phyloP scores from a whole-genome alignment of 2,888 invertebrate species.

The Apoda limacodes region DNA sequence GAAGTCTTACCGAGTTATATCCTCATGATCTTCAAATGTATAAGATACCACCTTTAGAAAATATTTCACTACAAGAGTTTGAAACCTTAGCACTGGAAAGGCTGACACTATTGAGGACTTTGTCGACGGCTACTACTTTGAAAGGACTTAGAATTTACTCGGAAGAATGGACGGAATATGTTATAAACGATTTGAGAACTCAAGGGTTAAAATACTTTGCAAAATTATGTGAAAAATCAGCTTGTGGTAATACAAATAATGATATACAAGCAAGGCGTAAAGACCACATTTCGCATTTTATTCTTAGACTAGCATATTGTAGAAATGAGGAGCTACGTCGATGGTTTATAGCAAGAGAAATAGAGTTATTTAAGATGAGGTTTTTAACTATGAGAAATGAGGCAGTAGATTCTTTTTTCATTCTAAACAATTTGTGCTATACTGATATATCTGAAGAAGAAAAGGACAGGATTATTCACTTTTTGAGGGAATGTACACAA shows the following conservation, averaged over 20 bases:
- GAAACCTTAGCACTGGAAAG: slow-evolving; percentile 89
- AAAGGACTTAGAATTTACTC: slow-evolving; percentile 72
- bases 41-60: slow-evolving; percentile 77
- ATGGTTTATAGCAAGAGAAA: slow-evolving; percentile 92
- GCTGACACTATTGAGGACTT: slow-evolving; percentile 79
- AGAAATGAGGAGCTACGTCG: slow-evolving; percentile 84
- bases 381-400: slow-evolving; percentile 75
- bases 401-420: slow-evolving; percentile 75
- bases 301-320: slow-evolving; percentile 91
- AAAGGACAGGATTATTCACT: slow-evolving; percentile 71
- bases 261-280: slow-evolving; percentile 76
- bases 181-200: slow-evolving; percentile 74
- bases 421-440: slow-evolving; percentile 75
- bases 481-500: slow-evolving; percentile 72
- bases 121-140: slow-evolving; percentile 78
- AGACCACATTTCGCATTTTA: slow-evolving; percentile 94
- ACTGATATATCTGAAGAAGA: slow-evolving; percentile 75
- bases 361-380: slow-evolving; percentile 88
- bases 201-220: slow-evolving; percentile 76
- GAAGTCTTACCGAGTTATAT: slow-evolving; percentile 69
- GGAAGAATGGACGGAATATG: slow-evolving; percentile 75
- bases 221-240: slow-evolving; percentile 70
- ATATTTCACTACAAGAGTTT: slow-evolving; percentile 85
- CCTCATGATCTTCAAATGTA: slow-evolving; percentile 86
- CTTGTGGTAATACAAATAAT: slow-evolving; percentile 64